Conservation (phyloP, 2,888 invertebrate genomes). For the Parthenolecanium corni region DNA sequence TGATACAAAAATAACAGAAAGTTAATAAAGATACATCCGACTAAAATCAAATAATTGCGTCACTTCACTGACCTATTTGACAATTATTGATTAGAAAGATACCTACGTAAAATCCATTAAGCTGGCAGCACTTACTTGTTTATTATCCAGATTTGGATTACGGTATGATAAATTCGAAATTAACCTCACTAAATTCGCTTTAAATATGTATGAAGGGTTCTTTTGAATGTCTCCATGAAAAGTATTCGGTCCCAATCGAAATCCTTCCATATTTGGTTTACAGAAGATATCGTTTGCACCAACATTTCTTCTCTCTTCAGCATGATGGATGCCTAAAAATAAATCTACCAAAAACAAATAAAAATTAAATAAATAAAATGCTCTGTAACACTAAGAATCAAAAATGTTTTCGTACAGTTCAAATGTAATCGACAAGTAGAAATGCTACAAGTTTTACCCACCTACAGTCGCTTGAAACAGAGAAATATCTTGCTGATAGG, state of each 20-base stretch:
- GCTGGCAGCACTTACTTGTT: neutral
- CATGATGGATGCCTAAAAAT: slow-evolving; percentile 13
- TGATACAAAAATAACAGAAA: too few relatives aligned
- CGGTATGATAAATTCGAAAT: slow-evolving; percentile 21
- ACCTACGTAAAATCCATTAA: too few relatives aligned
- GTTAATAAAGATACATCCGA: too few relatives aligned
- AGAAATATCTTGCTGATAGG: slow-evolving; percentile 20
- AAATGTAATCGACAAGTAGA: neutral
- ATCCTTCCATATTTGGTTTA: slow-evolving; percentile 10
- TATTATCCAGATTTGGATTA: slow-evolving; percentile 19
- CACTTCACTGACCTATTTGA: too few relatives aligned
- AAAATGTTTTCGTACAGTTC: too few relatives aligned
- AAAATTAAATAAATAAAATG: neutral
- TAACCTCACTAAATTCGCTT: slow-evolving; percentile 18
- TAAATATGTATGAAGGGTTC: slow-evolving; percentile 19
- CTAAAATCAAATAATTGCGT: too few relatives aligned
- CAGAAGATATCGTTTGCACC: slow-evolving; percentile 17
- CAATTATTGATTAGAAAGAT: too few relatives aligned
- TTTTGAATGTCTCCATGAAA: slow-evolving; percentile 19
- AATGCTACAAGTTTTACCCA: neutral
- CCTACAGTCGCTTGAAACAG: slow-evolving; percentile 21
- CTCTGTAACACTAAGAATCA: neutral
- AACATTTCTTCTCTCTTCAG: slow-evolving; percentile 2
- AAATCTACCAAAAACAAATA: slow-evolving; percentile 3
- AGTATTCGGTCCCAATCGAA: slow-evolving; percentile 12